Evolutionary conservation across 2,797 vertebrate genomes (phyloP).

Genomic region (Rhynchonycteris naso): DNA sequence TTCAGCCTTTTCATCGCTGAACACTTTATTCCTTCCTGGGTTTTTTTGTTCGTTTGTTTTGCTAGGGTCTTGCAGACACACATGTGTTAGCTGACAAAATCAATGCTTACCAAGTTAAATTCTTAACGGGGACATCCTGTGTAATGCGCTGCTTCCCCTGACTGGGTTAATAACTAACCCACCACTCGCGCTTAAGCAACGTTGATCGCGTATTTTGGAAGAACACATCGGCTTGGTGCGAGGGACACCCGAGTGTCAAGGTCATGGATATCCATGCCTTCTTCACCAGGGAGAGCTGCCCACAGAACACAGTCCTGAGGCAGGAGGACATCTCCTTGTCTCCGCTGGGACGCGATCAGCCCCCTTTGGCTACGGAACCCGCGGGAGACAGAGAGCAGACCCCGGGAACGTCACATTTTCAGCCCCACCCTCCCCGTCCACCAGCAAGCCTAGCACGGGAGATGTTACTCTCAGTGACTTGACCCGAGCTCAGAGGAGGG

Average conservation of each 20-base stretch:
- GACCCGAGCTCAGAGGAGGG: background rate
- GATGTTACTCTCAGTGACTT: background rate
- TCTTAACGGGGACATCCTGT: background rate
- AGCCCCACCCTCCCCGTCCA: background rate
- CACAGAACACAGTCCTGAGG: background rate
- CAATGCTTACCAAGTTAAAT: background rate
- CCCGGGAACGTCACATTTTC: background rate
- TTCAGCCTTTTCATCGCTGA: background rate
- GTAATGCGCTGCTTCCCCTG: background rate
- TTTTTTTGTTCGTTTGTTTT: background rate
- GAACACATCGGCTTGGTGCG: too few species aligned
- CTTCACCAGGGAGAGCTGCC: accelerated
- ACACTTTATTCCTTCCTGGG: background rate
- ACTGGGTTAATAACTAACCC: background rate
- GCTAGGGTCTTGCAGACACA: background rate
- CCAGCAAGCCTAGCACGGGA: background rate
- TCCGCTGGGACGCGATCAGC: background rate
- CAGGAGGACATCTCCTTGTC: accelerated
- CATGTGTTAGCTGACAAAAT: background rate
- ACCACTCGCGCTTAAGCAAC: background rate
- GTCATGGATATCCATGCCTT: too few species aligned
- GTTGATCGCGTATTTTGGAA: background rate
- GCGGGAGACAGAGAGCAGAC: background rate
- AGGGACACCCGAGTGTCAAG: accelerated
- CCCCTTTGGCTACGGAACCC: background rate